Conservation (phyloP, 2,888 invertebrate species). For the Leucophenga maculata region DNA sequence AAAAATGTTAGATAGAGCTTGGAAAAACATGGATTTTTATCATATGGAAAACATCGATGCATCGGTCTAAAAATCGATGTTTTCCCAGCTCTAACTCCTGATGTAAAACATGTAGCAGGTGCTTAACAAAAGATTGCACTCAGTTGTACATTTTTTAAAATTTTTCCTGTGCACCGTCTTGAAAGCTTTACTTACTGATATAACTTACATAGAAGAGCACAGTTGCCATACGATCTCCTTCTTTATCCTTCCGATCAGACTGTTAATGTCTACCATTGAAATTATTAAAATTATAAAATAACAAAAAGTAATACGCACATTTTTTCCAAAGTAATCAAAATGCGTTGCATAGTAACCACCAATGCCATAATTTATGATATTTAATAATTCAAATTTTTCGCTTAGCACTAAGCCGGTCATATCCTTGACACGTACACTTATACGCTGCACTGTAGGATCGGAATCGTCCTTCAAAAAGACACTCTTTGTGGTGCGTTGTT, state of each 20-base stretch:
- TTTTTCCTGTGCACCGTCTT: no score
- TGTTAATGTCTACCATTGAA: no score
- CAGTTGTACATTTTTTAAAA: no score
- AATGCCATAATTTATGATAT: slow-evolving; percentile 68
- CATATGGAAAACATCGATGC: no score
- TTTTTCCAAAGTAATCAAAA: slow-evolving; percentile 60
- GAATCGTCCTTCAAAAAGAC: slow-evolving; percentile 59
- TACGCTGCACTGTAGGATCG: slow-evolving; percentile 41
- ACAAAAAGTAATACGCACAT: no score
- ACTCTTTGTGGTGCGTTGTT: slow-evolving; percentile 63
- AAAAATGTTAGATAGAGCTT: no score
- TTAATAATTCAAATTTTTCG: slow-evolving; percentile 62
- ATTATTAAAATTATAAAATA: background rate
- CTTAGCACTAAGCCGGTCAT: slow-evolving; percentile 62
- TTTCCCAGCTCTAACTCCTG: no score
- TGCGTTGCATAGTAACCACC: slow-evolving; percentile 68
- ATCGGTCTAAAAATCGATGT: no score
- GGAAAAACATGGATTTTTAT: no score
- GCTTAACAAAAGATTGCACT: no score
- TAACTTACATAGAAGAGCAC: slow-evolving; percentile 74
- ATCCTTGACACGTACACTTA: slow-evolving; percentile 59
- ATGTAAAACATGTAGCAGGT: no score
- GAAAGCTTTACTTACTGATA: slow-evolving; percentile 77
- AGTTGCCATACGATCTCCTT: slow-evolving; percentile 56
- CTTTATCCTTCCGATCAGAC: background rate